phyloP scores from a whole-genome alignment of 2,797 vertebrate species.

The Catostomus latipinnis region DNA sequence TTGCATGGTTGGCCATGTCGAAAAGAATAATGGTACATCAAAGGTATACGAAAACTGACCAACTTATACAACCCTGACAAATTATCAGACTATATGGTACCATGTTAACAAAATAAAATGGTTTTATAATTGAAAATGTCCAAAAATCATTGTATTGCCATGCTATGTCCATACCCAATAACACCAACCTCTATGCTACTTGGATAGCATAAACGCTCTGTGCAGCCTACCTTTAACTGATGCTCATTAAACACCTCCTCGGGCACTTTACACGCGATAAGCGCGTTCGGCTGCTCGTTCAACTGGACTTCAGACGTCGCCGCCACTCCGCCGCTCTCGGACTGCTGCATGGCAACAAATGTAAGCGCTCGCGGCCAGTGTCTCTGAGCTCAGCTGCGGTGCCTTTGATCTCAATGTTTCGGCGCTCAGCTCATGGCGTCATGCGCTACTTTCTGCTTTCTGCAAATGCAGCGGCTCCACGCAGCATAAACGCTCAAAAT shows the following conservation, averaged over 20 bases:
- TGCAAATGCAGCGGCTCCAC: conserved; percentile 7
- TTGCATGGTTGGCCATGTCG: no score
- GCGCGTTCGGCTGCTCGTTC: conserved; percentile 76
- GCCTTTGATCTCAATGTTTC: conserved; percentile 1
- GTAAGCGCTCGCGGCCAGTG: not conserved
- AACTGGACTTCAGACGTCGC: conserved; percentile 76
- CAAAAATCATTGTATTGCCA: not conserved
- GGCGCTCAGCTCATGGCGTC: conserved; percentile 39
- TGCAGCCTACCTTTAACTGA: conserved; percentile 69
- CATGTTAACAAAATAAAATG: no score
- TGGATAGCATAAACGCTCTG: not conserved
- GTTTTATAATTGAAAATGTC: not conserved
- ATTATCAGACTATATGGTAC: not conserved
- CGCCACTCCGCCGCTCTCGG: conserved; percentile 64
- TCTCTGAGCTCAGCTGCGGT: conserved; percentile 7
- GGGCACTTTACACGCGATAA: conserved; percentile 79
- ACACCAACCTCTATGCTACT: no score
- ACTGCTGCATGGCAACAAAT: conserved; percentile 69
- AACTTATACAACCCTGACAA: no score
- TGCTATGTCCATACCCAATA: no score
- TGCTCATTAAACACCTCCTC: conserved; percentile 73
- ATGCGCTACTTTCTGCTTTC: conserved; percentile 8
- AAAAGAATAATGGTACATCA: no score
- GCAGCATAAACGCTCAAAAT: not conserved
- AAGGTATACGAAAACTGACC: no score